phyloP scores from a whole-genome alignment of 1,140 invertebrate species.

The Drosophila simulans region DNA sequence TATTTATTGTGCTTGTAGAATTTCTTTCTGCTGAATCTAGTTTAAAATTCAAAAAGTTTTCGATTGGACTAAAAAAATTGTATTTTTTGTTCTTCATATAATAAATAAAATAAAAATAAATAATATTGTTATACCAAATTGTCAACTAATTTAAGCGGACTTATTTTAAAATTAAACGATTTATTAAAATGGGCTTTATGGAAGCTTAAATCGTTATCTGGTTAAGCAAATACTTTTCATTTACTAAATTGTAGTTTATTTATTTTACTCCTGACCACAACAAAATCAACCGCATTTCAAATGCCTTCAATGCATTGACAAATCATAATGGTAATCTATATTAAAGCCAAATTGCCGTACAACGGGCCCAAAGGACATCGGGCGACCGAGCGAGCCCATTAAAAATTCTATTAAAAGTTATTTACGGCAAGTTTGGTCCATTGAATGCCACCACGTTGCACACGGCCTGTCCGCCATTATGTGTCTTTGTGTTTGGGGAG shows the following conservation, averaged over 20 bases:
- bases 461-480: constrained; percentile 14
- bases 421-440: constrained; percentile 78
- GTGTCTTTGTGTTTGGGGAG: constrained; percentile 24
- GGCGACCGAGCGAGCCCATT: constrained; percentile 41
- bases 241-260: not conserved
- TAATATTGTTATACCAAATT: too few species aligned
- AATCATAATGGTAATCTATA: constrained; percentile 51
- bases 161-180: too few species aligned
- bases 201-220: too few species aligned
- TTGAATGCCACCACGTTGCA: constrained; percentile 69
- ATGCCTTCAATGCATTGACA: constrained; percentile 22
- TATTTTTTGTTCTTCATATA: too few species aligned
- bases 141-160: too few species aligned
- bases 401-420: constrained; percentile 83
- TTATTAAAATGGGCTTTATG: too few species aligned
- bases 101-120: too few species aligned
- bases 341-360: constrained; percentile 44
- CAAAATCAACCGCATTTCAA: constrained; percentile 9
- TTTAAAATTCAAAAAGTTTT: constrained; percentile 31
- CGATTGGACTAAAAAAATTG: not conserved
- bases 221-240: too few species aligned
- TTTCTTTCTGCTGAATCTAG: not conserved
- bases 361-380: constrained; percentile 18
- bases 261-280: not conserved
- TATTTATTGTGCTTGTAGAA: not conserved